Evolutionary conservation across 2,888 invertebrate species (phyloP), one percentile per base, ranked within the genome.

Genomic region (Strigamia transsilvanica): DNA sequence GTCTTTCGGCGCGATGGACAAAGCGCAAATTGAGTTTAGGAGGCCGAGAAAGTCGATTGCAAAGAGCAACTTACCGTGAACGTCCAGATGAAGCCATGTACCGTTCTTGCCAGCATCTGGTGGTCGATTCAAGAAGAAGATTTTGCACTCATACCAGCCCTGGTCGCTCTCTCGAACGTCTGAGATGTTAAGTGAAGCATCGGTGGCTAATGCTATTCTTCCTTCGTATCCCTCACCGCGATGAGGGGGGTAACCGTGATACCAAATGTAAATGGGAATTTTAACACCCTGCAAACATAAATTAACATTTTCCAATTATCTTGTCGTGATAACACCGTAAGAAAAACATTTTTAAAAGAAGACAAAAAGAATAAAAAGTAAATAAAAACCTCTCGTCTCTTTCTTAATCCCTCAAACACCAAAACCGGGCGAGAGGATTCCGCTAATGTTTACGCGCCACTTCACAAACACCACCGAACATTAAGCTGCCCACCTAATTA

Each of bases 21-120:
- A 18, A 27, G 73, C 73, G 27, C 27, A 27, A 73, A 73, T 73
- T 79, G 79, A 42, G 15, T 79, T 38, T 32, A 79, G 23, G 4
- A n/a, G 34, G 38, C 15, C 41, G 38, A 27, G 41, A 13, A 13
- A 80, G 34, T 21, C 46, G 46, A 46, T 51, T 80, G 32, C 23
- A 80, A 46, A 78, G 77, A 73, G 51, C 41, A 80, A 87, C 90
- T 90, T 88, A 94, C 95, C 95, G 91, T 97, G 96, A 88, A 98
- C 97, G 90, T 97, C 96, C 89, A 98, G 92, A 90, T 98, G 97
- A 91, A 98, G 97, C 97, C 97, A 98, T 87, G 97, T 97, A 88
- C 98, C 97, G 89, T 97, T 97, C 87, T 87, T 87, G 83, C 94
- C 93, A 89, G 93, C 93, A 89, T 95, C 95, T 86, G 96, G 95